These are phyloP conservation scores for Nothocercus nigrocapillus DNA, from an alignment of 2,113 vertebrate genomes.

Conservation along the genomic window DNA sequence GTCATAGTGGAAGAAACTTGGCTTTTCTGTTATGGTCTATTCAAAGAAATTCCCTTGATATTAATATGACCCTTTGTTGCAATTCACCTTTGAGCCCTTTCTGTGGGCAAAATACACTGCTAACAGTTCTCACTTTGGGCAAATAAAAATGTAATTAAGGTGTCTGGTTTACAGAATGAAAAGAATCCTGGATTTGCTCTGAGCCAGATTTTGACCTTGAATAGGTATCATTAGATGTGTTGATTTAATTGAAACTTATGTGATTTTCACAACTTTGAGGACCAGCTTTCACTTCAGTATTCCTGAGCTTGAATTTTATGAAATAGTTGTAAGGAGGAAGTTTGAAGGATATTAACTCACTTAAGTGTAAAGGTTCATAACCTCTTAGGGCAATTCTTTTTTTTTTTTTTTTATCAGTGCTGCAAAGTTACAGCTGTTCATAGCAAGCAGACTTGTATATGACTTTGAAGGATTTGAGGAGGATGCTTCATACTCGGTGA, in stretches of 20 bases:
- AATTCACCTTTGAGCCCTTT: not conserved
- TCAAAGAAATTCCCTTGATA: not conserved
- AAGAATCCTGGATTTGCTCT: not conserved
- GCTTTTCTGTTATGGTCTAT: not conserved
- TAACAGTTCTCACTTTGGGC: not conserved
- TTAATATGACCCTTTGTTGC: not conserved
- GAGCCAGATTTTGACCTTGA: not conserved
- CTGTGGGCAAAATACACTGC: not conserved
- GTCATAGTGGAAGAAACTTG: not conserved
- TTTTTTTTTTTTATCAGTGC: not conserved
- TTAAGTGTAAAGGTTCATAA: slow-evolving; percentile 5
- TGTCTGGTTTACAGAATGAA: not conserved
- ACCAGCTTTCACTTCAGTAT: not conserved
- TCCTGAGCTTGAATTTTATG: not conserved
- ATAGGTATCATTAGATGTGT: not conserved
- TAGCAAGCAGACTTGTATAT: not conserved
- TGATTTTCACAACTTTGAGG: not conserved
- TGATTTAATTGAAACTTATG: slow-evolving; percentile 24
- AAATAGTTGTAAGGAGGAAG: not conserved
- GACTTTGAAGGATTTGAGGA: not conserved
- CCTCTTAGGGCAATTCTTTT: not conserved
- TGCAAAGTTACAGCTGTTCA: not conserved
- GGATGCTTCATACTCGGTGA: not conserved
- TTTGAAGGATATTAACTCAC: slow-evolving; percentile 2
- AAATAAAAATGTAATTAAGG: not conserved